Percentiles rank a stretch among this genome's conserved stretches.
phyloP scores from a whole-genome alignment of 1,140 invertebrate genomes.

The Eriosoma lanigerum region DNA sequence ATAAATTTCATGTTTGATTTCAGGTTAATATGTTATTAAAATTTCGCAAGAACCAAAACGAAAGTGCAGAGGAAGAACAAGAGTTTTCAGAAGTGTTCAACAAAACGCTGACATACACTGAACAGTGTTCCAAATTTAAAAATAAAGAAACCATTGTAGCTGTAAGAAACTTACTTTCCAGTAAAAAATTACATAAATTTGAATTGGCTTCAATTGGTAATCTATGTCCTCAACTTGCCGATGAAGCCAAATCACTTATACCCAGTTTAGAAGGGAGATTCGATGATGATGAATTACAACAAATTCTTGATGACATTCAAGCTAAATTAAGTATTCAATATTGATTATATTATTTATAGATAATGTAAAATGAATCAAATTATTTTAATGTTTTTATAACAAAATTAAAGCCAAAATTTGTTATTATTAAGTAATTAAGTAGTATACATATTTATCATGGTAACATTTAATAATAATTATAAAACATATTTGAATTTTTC shows the following conservation, averaged over 20 bases:
- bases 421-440: too few relatives aligned
- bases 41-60: slow-evolving; percentile 95
- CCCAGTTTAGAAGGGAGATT: slow-evolving; percentile 92
- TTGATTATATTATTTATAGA: slow-evolving; percentile 66
- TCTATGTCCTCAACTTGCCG: slow-evolving; percentile 94
- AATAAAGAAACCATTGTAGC: slow-evolving; percentile 97
- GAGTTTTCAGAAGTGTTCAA: slow-evolving; percentile 98
- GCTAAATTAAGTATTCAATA: slow-evolving; percentile 97
- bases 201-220: slow-evolving; percentile 97
- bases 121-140: slow-evolving; percentile 94
- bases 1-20: background rate
- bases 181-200: slow-evolving; percentile 98
- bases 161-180: slow-evolving; percentile 75
- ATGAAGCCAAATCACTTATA: slow-evolving; percentile 96
- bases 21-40: slow-evolving; percentile 85
- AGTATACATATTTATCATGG: too few relatives aligned
- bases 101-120: slow-evolving; percentile 95
- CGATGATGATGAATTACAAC: slow-evolving; percentile 92
- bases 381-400: too few relatives aligned
- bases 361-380: too few relatives aligned
- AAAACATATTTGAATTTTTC: too few relatives aligned
- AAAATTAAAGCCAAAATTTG: too few relatives aligned
- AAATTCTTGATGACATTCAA: slow-evolving; percentile 95
- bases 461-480: too few relatives aligned
- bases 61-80: slow-evolving; percentile 97